Evolutionary conservation across 2,888 invertebrate genomes (phyloP).

Genomic region (Spialia ferax): DNA sequence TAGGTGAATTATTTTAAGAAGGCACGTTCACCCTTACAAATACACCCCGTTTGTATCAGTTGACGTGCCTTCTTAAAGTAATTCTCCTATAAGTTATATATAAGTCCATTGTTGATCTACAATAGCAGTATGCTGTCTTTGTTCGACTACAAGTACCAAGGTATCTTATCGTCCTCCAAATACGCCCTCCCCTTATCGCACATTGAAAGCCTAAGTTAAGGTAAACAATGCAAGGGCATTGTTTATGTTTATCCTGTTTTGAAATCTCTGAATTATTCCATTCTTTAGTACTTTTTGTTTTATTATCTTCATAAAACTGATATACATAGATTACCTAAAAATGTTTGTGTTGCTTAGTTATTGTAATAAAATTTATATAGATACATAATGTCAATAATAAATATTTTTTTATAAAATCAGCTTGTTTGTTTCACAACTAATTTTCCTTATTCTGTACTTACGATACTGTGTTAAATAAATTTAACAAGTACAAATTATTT

Average conservation of each 20-base stretch:
- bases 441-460: no score
- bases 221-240: no score
- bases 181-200: background rate
- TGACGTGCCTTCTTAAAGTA: no score
- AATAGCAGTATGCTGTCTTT: no score
- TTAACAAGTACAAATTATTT: no score
- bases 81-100: no score
- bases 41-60: no score
- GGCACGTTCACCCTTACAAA: no score
- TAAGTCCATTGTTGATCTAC: no score
- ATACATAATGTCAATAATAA: constrained; percentile 31
- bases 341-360: constrained; percentile 21
- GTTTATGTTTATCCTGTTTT: constrained; percentile 2
- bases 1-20: no score
- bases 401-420: constrained; percentile 13
- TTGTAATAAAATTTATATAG: constrained; percentile 28
- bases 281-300: background rate
- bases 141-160: no score
- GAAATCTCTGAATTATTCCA: background rate
- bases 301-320: background rate
- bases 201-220: no score
- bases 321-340: background rate
- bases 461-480: background rate
- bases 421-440: background rate
- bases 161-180: background rate